A percentile compares a stretch with the other conserved stretches of the same genome.
phyloP scores from a whole-genome alignment of 2,888 invertebrate genomes.

The Andrena flavipes region DNA sequence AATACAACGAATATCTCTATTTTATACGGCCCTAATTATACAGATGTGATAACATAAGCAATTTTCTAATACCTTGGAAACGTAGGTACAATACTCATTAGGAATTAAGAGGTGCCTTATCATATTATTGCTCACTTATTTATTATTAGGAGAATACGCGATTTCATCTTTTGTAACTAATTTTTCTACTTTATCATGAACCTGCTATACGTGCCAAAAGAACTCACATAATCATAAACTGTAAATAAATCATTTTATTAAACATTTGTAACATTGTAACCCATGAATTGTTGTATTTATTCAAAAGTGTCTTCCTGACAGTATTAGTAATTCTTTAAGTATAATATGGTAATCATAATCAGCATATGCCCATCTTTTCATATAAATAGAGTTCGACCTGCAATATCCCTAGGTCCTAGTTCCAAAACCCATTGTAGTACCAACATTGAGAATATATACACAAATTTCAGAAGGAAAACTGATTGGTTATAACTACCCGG shows the following conservation, averaged over 20 bases:
- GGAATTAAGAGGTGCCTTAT: slow-evolving; percentile 62
- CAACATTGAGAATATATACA: background rate
- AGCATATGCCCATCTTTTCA: too few relatives aligned
- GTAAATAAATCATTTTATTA: slow-evolving; percentile 49
- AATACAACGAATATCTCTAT: slow-evolving; percentile 47
- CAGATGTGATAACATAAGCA: slow-evolving; percentile 32
- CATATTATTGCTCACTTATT: slow-evolving; percentile 59
- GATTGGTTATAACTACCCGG: background rate
- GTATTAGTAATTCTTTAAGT: background rate
- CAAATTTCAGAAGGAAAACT: background rate
- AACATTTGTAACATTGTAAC: slow-evolving; percentile 20
- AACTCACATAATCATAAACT: slow-evolving; percentile 11
- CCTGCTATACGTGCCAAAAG: slow-evolving; percentile 34
- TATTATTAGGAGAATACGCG: slow-evolving; percentile 39
- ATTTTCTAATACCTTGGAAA: slow-evolving; percentile 30
- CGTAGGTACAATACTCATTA: slow-evolving; percentile 48
- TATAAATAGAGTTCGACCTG: background rate
- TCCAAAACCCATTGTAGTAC: slow-evolving; percentile 9
- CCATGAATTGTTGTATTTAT: background rate
- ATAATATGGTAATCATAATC: background rate
- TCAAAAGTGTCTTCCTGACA: background rate
- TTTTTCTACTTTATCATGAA: slow-evolving; percentile 35
- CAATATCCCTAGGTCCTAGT: background rate
- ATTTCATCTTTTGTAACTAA: slow-evolving; percentile 45
- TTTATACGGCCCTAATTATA: slow-evolving; percentile 41